Percentiles rank a stretch among this genome's conserved stretches.
These are phyloP conservation scores for Taxidea taxus DNA, from an alignment of 2,113 vertebrate species.

Conservation along the genomic window DNA sequence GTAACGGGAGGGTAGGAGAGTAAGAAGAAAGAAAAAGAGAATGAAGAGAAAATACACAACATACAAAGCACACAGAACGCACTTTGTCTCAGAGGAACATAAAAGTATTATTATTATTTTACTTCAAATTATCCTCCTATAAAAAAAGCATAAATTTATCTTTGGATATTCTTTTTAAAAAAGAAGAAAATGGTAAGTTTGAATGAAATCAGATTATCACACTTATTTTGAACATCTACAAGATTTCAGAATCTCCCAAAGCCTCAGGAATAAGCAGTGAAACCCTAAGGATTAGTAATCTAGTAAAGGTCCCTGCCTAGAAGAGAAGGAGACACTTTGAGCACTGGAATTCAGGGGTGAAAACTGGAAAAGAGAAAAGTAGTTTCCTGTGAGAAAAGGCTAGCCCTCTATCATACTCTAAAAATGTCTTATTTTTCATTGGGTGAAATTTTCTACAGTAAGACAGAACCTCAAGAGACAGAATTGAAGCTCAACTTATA, in stretches of 20 bases:
- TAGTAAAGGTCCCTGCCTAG: not conserved
- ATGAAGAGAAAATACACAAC: not conserved
- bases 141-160: not conserved
- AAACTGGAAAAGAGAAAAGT: not conserved
- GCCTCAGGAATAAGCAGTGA: not conserved
- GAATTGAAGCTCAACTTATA: not conserved
- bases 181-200: not conserved
- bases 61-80: not conserved
- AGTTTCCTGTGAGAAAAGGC: not conserved
- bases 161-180: not conserved
- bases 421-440: not conserved
- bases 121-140: not conserved
- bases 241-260: not conserved
- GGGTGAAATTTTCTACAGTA: not conserved
- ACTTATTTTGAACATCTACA: not conserved
- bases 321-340: not conserved
- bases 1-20: not conserved
- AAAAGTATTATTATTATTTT: conserved; percentile 18
- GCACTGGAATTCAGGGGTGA: not conserved
- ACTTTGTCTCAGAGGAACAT: not conserved
- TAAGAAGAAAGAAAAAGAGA: not conserved
- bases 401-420: not conserved
- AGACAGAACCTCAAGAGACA: not conserved
- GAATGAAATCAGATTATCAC: not conserved
- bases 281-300: not conserved